Evolutionary conservation across 2,888 invertebrate species (phyloP).

Genomic region (Leptopilina drosophilae): DNA sequence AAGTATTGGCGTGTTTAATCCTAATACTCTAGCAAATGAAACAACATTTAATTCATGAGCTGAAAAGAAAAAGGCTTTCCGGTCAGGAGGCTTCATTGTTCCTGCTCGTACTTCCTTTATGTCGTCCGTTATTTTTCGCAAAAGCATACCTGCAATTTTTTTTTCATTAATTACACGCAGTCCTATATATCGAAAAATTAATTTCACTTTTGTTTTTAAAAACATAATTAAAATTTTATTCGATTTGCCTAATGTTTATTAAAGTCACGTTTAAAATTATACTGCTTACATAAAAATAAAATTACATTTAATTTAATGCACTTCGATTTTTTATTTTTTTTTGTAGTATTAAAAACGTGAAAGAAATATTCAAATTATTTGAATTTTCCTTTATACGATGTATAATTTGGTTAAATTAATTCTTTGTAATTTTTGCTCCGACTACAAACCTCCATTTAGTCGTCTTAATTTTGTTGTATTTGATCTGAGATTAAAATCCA

Average conservation of each 20-base stretch:
- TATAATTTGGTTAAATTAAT: constrained; percentile 17
- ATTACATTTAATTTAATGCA: too few species aligned
- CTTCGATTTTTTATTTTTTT: neutral
- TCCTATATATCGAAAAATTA: too few species aligned
- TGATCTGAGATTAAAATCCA: constrained; percentile 75
- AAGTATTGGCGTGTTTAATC: constrained; percentile 65
- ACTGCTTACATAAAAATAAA: too few species aligned
- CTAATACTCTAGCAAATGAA: constrained; percentile 64
- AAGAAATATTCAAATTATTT: neutral
- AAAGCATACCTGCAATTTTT: constrained; percentile 60
- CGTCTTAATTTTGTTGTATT: constrained; percentile 72
- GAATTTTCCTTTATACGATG: too few species aligned
- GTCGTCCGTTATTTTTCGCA: constrained; percentile 68
- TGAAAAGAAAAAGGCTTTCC: constrained; percentile 68
- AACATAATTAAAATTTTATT: too few species aligned
- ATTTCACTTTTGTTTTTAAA: too few species aligned
- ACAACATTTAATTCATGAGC: constrained; percentile 71
- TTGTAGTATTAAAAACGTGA: neutral
- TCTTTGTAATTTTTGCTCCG: constrained; percentile 41
- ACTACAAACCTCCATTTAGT: constrained; percentile 73
- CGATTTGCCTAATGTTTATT: too few species aligned
- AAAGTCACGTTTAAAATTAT: too few species aligned
- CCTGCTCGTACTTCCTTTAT: constrained; percentile 60
- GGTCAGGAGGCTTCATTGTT: constrained; percentile 59
- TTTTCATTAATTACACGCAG: neutral